Evolutionary conservation across 2,113 vertebrate genomes (phyloP).

Genomic region (Neolamprologus longior): DNA sequence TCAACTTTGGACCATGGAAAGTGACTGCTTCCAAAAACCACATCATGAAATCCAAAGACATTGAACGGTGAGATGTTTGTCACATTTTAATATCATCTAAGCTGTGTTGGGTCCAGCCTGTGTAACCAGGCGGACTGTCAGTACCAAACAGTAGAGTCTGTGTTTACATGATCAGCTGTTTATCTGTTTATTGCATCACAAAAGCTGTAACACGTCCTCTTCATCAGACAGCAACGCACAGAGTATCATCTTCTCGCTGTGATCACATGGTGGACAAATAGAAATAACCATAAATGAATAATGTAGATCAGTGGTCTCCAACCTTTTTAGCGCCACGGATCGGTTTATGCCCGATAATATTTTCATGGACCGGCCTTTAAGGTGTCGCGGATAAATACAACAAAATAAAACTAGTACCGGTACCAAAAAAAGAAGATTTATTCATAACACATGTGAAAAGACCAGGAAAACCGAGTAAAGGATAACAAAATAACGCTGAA

Average conservation of each 20-base stretch:
- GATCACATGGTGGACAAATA: neutral
- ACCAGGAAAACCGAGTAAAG: no score
- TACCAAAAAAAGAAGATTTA: no score
- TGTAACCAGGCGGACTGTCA: neutral
- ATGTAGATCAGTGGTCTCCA: accelerated
- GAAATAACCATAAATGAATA: neutral
- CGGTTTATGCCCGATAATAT: no score
- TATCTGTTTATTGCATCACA: neutral
- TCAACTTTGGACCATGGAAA: no score
- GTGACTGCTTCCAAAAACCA: no score
- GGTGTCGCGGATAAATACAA: no score
- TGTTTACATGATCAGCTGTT: neutral
- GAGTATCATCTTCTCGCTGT: neutral
- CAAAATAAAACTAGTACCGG: no score
- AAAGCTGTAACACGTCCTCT: neutral
- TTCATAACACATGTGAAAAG: no score
- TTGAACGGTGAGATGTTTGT: constrained; percentile 45
- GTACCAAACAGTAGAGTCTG: neutral
- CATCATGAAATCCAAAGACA: no score
- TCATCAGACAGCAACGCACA: neutral
- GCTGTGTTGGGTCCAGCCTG: neutral
- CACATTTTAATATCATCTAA: neutral
- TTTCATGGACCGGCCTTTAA: no score
- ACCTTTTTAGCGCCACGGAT: accelerated
- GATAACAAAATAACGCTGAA: no score